Conservation (phyloP, 2,888 invertebrate genomes). For the Holacanthella duospinosa region DNA sequence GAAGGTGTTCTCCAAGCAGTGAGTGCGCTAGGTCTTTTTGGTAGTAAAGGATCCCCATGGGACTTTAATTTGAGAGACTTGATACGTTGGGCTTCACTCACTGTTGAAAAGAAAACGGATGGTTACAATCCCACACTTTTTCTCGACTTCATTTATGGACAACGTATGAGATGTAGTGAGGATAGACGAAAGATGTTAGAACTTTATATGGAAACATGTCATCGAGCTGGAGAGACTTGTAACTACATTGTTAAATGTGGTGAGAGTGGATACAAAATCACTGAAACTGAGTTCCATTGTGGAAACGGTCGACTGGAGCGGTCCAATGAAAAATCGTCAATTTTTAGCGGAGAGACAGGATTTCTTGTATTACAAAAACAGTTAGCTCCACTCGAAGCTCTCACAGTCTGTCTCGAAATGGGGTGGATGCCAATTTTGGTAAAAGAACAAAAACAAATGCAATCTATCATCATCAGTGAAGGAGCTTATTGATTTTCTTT, state of each 20-base stretch:
- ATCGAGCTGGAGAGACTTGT: background rate
- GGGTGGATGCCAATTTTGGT: constrained; percentile 87
- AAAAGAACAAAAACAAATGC: constrained; percentile 39
- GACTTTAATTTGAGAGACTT: constrained; percentile 95
- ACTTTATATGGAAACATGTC: constrained; percentile 15
- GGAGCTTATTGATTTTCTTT: too few species aligned
- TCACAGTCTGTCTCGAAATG: constrained; percentile 77
- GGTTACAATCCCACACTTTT: constrained; percentile 49
- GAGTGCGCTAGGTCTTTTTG: constrained; percentile 56
- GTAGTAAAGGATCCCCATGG: constrained; percentile 78
- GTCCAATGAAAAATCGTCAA: background rate
- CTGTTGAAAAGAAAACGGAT: constrained; percentile 10
- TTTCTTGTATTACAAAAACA: constrained; percentile 50
- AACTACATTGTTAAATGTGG: constrained; percentile 19
- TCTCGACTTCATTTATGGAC: constrained; percentile 70
- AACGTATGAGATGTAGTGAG: constrained; percentile 67
- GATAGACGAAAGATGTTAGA: constrained; percentile 60
- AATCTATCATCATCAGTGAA: too few species aligned
- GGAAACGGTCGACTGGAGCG: constrained; percentile 17
- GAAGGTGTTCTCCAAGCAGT: constrained; percentile 55
- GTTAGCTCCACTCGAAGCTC: constrained; percentile 57
- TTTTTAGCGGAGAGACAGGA: constrained; percentile 30
- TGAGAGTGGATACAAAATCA: constrained; percentile 10
- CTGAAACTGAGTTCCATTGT: constrained; percentile 14
- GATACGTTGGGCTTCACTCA: constrained; percentile 68